Conservation (phyloP, 1,140 invertebrate species). For the Lucilia cuprina region DNA sequence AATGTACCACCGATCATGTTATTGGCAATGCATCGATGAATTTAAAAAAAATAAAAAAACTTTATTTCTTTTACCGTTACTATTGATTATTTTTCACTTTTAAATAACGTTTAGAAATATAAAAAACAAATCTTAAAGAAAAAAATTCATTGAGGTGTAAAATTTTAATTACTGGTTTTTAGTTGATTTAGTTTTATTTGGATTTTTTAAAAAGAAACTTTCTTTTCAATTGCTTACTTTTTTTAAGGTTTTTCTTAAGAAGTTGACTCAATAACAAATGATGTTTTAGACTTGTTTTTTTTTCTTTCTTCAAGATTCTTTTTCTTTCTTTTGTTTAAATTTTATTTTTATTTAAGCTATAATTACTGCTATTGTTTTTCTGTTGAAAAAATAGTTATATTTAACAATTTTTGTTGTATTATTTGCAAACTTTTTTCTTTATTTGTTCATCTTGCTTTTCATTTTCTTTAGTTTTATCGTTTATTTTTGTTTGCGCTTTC, state of each 20-base stretch:
- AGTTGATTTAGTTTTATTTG: not conserved
- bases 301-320: not conserved
- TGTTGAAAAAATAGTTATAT: not conserved
- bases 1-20: too few species aligned
- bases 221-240: not conserved
- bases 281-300: not conserved
- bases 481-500: too few species aligned
- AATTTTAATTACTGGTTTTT: conserved; percentile 2
- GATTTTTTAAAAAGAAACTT: not conserved
- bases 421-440: not conserved
- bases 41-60: not conserved
- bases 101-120: too few species aligned
- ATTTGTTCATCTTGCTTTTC: not conserved
- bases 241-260: not conserved
- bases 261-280: not conserved
- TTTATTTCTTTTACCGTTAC: not conserved
- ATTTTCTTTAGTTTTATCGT: not conserved
- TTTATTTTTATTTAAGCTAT: not conserved
- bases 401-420: not conserved
- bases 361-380: not conserved
- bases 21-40: not conserved
- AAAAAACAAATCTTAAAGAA: not conserved
- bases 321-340: not conserved
- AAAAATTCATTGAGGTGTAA: not conserved
- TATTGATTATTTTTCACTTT: not conserved